Conservation (phyloP, 2,113 vertebrate species). For the Aldabrachelys gigantea region DNA sequence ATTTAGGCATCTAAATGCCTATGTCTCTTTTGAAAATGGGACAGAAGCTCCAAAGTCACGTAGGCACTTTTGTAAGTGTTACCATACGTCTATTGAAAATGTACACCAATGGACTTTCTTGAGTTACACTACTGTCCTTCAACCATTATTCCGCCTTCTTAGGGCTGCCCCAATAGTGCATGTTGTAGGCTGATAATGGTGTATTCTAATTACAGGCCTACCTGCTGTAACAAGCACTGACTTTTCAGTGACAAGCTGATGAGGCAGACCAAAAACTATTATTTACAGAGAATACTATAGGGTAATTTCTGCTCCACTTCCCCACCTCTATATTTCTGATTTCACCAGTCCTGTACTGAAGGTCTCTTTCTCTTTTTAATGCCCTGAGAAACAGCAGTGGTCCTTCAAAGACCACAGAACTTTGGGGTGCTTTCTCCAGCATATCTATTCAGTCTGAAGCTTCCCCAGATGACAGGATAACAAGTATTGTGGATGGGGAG, state of each 20-base stretch:
- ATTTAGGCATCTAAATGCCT: not conserved
- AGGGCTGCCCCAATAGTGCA: not conserved
- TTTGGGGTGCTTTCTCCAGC: rapidly evolving
- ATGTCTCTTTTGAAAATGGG: not conserved
- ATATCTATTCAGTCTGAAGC: not conserved
- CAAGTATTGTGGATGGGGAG: not conserved
- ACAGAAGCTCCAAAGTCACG: not conserved
- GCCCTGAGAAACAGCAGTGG: not conserved
- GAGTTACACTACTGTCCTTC: not conserved
- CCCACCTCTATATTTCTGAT: not conserved
- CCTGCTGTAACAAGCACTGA: not conserved
- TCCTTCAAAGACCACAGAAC: not conserved
- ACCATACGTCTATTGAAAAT: not conserved
- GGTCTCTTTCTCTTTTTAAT: not conserved
- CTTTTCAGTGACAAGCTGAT: not conserved
- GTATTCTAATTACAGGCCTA: not conserved
- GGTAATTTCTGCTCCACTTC: not conserved
- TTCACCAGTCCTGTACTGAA: not conserved
- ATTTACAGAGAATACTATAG: not conserved
- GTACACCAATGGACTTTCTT: not conserved
- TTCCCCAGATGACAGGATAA: not conserved
- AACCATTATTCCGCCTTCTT: not conserved
- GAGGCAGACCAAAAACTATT: not conserved
- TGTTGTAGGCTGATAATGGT: not conserved
- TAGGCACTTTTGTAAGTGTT: not conserved